Percentiles rank a stretch among this genome's conserved stretches.
phyloP scores from a whole-genome alignment of 2,113 vertebrate species.

The Leucopsar rothschildi region DNA sequence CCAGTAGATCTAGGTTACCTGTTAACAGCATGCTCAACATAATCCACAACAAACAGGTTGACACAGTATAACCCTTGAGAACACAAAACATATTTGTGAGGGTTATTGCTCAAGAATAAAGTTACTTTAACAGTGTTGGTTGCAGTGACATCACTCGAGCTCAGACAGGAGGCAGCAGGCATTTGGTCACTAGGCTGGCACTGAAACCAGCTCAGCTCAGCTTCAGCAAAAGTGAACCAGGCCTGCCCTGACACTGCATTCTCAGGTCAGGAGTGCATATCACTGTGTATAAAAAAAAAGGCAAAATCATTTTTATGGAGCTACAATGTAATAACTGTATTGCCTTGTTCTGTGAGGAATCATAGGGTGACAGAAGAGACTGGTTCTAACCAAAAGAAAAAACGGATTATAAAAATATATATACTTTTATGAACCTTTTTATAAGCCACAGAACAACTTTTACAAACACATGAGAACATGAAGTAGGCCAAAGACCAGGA shows the following conservation, averaged over 20 bases:
- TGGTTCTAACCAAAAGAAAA: background rate
- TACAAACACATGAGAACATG: background rate
- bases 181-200: accelerated
- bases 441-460: background rate
- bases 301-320: background rate
- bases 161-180: background rate
- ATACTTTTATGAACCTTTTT: background rate
- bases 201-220: background rate
- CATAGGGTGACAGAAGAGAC: background rate
- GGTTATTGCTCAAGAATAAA: background rate
- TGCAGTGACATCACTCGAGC: background rate
- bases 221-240: background rate
- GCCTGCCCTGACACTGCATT: background rate
- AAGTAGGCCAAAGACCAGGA: background rate
- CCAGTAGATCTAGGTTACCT: background rate
- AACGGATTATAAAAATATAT: background rate
- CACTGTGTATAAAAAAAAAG: background rate
- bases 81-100: background rate
- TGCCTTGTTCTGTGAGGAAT: background rate
- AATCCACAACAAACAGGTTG: background rate
- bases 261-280: background rate
- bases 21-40: background rate
- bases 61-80: background rate
- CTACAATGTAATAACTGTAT: background rate
- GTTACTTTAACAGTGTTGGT: background rate